Percentiles rank a stretch among this genome's conserved stretches.
These are phyloP conservation scores for Nomada fabriciana DNA, from an alignment of 2,888 invertebrate species.

Conservation along the genomic window DNA sequence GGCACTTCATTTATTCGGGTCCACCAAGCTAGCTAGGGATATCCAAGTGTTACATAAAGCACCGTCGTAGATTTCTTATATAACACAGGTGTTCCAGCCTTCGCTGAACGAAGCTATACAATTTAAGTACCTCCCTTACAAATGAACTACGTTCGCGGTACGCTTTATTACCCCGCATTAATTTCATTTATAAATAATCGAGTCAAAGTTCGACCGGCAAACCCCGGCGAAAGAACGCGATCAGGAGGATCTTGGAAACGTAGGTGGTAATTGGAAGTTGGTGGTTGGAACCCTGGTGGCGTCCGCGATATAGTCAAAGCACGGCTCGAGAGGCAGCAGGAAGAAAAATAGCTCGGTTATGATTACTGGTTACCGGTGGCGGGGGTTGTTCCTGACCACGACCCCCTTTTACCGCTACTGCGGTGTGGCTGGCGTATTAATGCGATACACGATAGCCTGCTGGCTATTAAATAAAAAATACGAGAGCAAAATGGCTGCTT, in stretches of 20 bases:
- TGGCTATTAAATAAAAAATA: constrained; percentile 75
- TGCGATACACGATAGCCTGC: constrained; percentile 75
- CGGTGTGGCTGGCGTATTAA: constrained; percentile 72
- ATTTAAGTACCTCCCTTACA: no score
- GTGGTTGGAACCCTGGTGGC: constrained; percentile 38
- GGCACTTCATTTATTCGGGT: constrained; percentile 23
- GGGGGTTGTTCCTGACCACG: constrained; percentile 72
- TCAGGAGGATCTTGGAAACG: constrained; percentile 30
- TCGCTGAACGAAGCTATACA: neutral
- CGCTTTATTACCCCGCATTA: no score
- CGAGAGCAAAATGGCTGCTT: constrained; percentile 74
- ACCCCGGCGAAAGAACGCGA: neutral
- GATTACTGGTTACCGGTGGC: constrained; percentile 73
- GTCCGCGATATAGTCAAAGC: constrained; percentile 31
- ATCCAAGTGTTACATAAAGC: constrained; percentile 23
- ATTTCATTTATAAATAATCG: no score
- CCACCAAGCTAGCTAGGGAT: neutral
- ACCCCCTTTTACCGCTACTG: constrained; percentile 73
- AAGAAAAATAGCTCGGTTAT: constrained; percentile 71
- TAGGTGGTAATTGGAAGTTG: constrained; percentile 49
- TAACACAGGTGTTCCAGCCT: neutral
- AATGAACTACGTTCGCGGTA: no score
- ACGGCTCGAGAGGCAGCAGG: constrained; percentile 40
- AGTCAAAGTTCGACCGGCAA: no score
- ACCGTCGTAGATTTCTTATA: neutral